Base-by-base conservation (phyloP, 2,888 invertebrate genomes). In the Calliopum simillimum region DNA sequence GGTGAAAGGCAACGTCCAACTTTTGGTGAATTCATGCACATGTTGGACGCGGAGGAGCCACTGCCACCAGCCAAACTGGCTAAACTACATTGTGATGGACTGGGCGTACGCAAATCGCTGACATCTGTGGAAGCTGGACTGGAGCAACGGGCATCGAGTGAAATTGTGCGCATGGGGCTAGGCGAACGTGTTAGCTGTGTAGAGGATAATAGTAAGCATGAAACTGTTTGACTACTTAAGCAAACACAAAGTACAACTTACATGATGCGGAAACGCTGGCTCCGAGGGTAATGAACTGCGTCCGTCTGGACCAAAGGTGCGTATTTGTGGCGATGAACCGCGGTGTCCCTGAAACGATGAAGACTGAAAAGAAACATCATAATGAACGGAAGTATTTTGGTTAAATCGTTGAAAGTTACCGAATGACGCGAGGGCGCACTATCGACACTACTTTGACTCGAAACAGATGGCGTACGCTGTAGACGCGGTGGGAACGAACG, bases 251-350 rank as follows among this genome's bases (percentile, higher is more conserved):
- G 4, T 5, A 43, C 2, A 14, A 70, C 75, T 74, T 71, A 77
- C 78, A 55, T 83, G 82, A 70, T 83, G 82, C 3, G 83, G 81
- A 70, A 83, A 83, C 3, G 77, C 79, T 4, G 81, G 81, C 69
- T 86, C 86, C 61, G 82, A 79, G 47, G 85, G 81, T 51, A 85
- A 73, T 2, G 91, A 90, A 19, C 87, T 88, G 61, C 93, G 90
- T 1, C 94, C 94, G 81, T 94, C 94, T 0, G 94, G 94, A 21
- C 93, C 94, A 79, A 93, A 94, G 0, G 94, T 93, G 74, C 94
- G 90, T 76, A 94, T 94, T 76, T 94, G 94, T 1, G 94, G 94
- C 0, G 94, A 94, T 0, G 94, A 93, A 8, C 93, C 94, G 51
- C 94, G 92, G 80, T 93, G 93, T 76, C 91, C 90, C 90, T 76